Evolutionary conservation across 1,140 invertebrate genomes (phyloP), one percentile per base, ranked within the genome.

Genomic region (Zophobas atratus): DNA sequence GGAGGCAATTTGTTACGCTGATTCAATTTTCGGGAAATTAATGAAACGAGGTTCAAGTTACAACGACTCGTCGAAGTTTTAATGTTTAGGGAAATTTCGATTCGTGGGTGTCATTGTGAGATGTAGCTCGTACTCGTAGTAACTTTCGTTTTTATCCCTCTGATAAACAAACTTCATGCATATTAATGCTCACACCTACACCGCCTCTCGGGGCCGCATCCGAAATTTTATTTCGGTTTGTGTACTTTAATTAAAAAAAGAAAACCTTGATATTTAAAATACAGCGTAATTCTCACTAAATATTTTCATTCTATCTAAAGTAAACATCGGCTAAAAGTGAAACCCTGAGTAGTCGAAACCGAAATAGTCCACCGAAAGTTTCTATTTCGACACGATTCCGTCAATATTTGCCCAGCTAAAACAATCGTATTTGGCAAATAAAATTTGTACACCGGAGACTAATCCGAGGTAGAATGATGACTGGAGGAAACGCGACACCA

Each of bases 221-320:
- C 33, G 36, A 60, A 60, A 39, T 60, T 39, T 67, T 67, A 67
- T 67, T 67, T 67, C 6, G 6, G 33, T 67, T 67, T 48, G 60
- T 67, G 32, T 67, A 67, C n/a, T 38, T 67, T 1, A 67, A 1
- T 67, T 43, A 48, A 43, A 48, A 51, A 67, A 67, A 67, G 60
- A 67, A 67, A 67, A 41, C 60, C 60, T 67, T 67, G 60, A 67
- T 67, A 67, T 67, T 67, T 67, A 67, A 67, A 67, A 41, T 67
- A 43, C 39, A 46, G 33, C 60, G 60, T 43, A 67, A 67, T 41
- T n/a, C 49, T 5, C 0, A 51, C 49, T 20, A 51, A 51, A 51
- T 51, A 51, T 51, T 51, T 51, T 51, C n/a, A 4, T 51, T 51
- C n/a, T n/a, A 8, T 46, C 6, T 51, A 4, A 20, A 20, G 20